Base-by-base conservation (phyloP, 2,113 vertebrate genomes). In the Neogobius melanostomus region DNA sequence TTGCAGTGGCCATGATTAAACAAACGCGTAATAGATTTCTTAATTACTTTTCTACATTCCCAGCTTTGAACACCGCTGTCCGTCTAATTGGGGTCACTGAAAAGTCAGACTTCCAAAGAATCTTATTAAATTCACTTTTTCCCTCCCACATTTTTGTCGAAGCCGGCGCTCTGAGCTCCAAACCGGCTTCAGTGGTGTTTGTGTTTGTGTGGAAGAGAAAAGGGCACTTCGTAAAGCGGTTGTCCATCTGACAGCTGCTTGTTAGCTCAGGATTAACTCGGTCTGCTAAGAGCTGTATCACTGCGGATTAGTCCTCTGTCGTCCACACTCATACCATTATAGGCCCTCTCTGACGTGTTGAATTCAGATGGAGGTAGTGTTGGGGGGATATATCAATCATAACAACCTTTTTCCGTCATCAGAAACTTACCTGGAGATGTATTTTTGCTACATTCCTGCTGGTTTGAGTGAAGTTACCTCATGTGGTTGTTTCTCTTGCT, bases 191-290 rank as follows among this genome's bases (percentile, higher is more conserved):
- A 14, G 48, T n/a, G 16, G 36, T 64, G 11, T 48, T 45, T 54
- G 69, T 28, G 64, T 62, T 36, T 45, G 14, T 11, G 4, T 56
- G 47, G 49, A 47, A 17, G 47, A 28, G 54, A 56, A 59, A 56
- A 17, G 47, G 45, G 51, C 43, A 10, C 61, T 11, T 43, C 17
- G 10, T 9, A 14, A 71, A 21, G n/a, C 59, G 17, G 68, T 61
- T 45, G 75, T 73, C 69, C 59, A 56, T 76, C 72, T 75, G 74
- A 81, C 80, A 83, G 71, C 82, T 83, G 82, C 78, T 76, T 12
- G 56, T 86, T 75, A 77, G 66, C 74, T 63, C 11, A 16, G 64
- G 81, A 84, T 83, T 82, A 83, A 83, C 64, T 75, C 68, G 10
- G 56, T 48, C 75, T 61, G 68, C 77, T 84, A 65, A 53, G 63